Evolutionary conservation across 2,113 vertebrate species (phyloP).

Genomic region (Equus quagga): DNA sequence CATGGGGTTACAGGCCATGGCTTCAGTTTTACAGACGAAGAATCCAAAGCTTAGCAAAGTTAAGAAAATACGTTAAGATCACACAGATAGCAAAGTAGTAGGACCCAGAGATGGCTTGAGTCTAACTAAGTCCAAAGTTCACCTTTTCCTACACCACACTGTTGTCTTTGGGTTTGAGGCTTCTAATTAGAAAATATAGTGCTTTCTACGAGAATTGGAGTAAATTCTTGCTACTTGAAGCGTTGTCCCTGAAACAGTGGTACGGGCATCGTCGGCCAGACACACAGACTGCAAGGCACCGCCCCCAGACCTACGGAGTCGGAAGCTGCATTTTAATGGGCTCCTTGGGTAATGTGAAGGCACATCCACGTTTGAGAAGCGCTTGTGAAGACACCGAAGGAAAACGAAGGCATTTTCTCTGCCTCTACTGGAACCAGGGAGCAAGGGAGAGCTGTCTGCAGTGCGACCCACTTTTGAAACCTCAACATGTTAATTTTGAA

Average conservation of each 20-base stretch:
- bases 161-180: background rate
- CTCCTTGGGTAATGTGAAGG: background rate
- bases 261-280: background rate
- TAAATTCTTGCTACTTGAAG: background rate
- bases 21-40: constrained; percentile 1
- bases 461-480: background rate
- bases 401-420: background rate
- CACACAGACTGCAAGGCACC: fast-evolving
- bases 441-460: background rate
- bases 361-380: background rate
- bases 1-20: background rate
- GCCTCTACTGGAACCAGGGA: background rate
- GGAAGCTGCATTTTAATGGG: background rate
- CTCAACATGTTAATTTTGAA: constrained; percentile 29
- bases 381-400: background rate
- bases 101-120: background rate
- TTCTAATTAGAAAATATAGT: background rate
- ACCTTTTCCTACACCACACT: background rate
- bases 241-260: background rate
- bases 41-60: background rate
- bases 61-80: background rate
- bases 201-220: background rate
- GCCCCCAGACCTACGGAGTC: background rate
- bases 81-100: background rate
- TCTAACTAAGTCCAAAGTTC: background rate